phyloP scores from a whole-genome alignment of 2,113 vertebrate genomes.

The Hypomesus transpacificus region DNA sequence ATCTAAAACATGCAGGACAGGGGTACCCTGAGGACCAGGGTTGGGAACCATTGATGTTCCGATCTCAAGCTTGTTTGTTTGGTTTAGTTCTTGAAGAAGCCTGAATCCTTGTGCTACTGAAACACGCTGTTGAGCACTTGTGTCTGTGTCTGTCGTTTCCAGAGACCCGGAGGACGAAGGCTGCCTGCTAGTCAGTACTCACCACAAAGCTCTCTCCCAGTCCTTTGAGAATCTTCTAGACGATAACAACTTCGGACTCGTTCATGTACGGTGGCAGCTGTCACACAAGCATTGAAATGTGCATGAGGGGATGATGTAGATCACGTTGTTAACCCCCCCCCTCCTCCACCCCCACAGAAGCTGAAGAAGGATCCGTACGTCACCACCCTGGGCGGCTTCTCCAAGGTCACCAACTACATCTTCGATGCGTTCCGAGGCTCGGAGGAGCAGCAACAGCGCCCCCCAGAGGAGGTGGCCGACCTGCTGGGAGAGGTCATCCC shows the following conservation, averaged over 20 bases:
- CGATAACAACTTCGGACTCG: slow-evolving; percentile 83
- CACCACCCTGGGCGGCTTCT: slow-evolving; percentile 88
- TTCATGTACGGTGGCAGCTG: slow-evolving; percentile 74
- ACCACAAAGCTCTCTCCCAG: slow-evolving; percentile 87
- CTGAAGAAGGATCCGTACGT: slow-evolving; percentile 88
- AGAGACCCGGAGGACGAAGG: slow-evolving; percentile 79
- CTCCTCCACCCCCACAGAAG: slow-evolving; percentile 73
- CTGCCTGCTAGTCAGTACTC: slow-evolving; percentile 80
- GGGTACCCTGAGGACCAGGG: too few species aligned
- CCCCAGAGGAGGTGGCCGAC: slow-evolving; percentile 88
- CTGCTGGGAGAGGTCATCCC: slow-evolving; percentile 88
- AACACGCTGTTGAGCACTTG: not conserved
- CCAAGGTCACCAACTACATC: slow-evolving; percentile 96
- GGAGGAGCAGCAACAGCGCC: slow-evolving; percentile 82
- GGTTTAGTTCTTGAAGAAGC: too few species aligned
- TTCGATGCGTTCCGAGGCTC: slow-evolving; percentile 83
- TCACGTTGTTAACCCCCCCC: not conserved
- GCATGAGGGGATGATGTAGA: not conserved
- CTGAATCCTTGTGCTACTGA: not conserved
- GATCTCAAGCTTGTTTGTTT: too few species aligned
- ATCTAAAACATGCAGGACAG: too few species aligned
- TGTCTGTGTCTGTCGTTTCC: slow-evolving; percentile 29
- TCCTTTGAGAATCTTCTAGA: slow-evolving; percentile 98
- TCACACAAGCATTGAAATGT: too few species aligned
- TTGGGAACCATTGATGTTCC: too few species aligned